Conservation (phyloP, 2,888 invertebrate genomes). For the Philereme transversata region DNA sequence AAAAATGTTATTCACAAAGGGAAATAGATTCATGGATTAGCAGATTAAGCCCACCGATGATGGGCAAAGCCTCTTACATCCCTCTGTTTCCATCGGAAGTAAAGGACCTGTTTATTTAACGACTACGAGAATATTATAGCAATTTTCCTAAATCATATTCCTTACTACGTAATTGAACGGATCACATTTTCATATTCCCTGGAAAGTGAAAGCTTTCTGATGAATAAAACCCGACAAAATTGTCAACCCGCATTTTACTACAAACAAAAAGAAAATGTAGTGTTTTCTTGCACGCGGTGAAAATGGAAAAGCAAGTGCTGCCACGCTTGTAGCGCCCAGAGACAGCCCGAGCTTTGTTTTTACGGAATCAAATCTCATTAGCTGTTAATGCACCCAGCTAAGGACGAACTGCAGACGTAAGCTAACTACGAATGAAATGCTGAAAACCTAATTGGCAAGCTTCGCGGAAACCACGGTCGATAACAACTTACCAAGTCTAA, state of each 20-base stretch:
- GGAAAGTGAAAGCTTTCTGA: too few relatives aligned
- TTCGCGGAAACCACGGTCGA: constrained; percentile 20
- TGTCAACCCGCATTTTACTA: constrained; percentile 15
- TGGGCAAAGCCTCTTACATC: constrained; percentile 45
- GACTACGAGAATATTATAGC: constrained; percentile 3
- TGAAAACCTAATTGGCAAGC: constrained; percentile 29
- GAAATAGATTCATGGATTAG: constrained; percentile 42
- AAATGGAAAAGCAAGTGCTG: constrained; percentile 52
- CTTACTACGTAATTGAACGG: background rate
- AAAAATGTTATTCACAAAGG: constrained; percentile 4
- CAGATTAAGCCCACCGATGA: constrained; percentile 46
- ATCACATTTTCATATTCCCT: background rate
- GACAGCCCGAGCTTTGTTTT: constrained; percentile 51
- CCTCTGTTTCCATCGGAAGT: constrained; percentile 19
- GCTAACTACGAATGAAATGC: constrained; percentile 28
- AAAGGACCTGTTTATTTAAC: constrained; percentile 10
- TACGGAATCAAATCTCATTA: constrained; percentile 61
- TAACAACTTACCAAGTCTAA: constrained; percentile 15
- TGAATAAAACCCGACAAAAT: background rate
- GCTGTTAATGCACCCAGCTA: constrained; percentile 30
- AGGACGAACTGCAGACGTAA: constrained; percentile 20
- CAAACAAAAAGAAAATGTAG: constrained; percentile 57
- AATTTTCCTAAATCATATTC: constrained; percentile 11
- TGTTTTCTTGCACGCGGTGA: constrained; percentile 43
- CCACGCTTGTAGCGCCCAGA: constrained; percentile 39